Conservation (phyloP, 2,888 invertebrate species). For the Alloplasta piceator region DNA sequence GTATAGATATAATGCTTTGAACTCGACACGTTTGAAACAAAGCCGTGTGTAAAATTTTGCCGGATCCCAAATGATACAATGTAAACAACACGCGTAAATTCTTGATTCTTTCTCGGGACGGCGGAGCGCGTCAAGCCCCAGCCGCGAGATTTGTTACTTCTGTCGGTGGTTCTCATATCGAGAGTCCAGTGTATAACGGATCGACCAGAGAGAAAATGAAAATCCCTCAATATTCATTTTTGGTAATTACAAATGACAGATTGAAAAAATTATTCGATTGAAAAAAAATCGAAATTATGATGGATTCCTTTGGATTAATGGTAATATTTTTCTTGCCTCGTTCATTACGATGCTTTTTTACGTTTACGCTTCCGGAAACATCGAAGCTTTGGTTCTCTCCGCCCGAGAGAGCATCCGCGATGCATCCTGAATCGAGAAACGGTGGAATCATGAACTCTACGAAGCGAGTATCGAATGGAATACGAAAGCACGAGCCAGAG, state of each 20-base stretch:
- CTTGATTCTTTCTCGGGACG: no score
- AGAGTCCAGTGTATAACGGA: no score
- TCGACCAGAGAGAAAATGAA: no score
- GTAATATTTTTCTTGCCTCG: constrained; percentile 51
- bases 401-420: constrained; percentile 6
- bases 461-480: constrained; percentile 21
- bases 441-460: constrained; percentile 25
- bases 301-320: neutral
- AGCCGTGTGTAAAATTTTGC: no score
- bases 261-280: neutral
- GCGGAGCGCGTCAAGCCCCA: no score
- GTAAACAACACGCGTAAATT: no score
- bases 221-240: no score
- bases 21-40: no score
- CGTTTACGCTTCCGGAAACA: neutral
- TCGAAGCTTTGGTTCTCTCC: constrained; percentile 19
- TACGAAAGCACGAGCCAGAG: constrained; percentile 2
- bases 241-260: neutral
- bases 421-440: constrained; percentile 19
- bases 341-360: constrained; percentile 26
- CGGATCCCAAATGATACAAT: no score
- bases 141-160: no score
- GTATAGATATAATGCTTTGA: no score
- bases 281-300: constrained; percentile 3
- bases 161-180: no score